phyloP scores from a whole-genome alignment of 2,888 invertebrate genomes.

The Lymantria monacha region DNA sequence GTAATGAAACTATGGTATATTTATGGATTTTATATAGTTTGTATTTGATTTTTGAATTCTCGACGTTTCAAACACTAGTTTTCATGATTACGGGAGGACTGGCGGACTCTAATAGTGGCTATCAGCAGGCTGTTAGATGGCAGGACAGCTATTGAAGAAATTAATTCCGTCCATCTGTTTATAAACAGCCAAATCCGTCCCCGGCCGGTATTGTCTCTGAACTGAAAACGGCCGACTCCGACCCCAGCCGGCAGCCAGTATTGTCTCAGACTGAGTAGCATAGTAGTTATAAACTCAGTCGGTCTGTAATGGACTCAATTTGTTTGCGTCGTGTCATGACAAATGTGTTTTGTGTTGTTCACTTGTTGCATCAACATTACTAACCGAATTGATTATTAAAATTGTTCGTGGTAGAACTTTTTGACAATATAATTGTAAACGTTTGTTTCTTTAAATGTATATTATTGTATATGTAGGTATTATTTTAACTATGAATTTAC shows the following conservation, averaged over 20 bases:
- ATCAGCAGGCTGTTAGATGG: too few species aligned
- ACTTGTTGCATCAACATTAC: constrained; percentile 30
- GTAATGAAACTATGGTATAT: too few species aligned
- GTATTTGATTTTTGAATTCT: too few species aligned
- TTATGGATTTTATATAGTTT: too few species aligned
- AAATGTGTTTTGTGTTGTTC: constrained; percentile 28
- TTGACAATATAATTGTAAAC: constrained; percentile 3
- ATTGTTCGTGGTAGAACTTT: constrained; percentile 10
- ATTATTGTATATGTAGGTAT: too few species aligned
- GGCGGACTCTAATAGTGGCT: too few species aligned
- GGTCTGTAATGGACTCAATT: constrained; percentile 27
- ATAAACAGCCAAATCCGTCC: constrained; percentile 5
- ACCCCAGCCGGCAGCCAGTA: constrained; percentile 18
- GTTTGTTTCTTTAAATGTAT: too few species aligned
- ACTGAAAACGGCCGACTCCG: neutral
- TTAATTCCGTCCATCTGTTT: neutral
- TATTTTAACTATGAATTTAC: too few species aligned
- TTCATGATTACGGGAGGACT: too few species aligned
- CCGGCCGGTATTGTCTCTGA: constrained; percentile 18
- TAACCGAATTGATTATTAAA: constrained; percentile 13
- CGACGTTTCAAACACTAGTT: too few species aligned
- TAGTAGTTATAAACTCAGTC: constrained; percentile 38
- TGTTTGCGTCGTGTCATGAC: constrained; percentile 28
- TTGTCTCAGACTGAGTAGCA: constrained; percentile 29
- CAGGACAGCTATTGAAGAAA: too few species aligned